Conservation (phyloP, 1,140 invertebrate genomes). For the Paralvinella palmiformis region DNA sequence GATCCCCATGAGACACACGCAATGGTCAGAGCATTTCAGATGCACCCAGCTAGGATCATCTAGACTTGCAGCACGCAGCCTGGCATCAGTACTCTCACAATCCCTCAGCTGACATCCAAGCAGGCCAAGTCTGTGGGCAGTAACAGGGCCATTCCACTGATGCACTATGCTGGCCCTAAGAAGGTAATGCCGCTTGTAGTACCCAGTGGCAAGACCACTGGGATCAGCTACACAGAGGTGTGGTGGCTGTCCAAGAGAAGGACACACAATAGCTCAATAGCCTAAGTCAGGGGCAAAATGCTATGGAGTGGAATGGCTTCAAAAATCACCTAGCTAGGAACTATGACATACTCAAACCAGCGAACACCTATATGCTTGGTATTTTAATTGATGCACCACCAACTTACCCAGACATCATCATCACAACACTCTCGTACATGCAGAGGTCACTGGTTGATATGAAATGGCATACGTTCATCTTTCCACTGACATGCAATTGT, state of each 20-base stretch:
- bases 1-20: too few species aligned
- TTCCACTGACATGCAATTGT: background rate
- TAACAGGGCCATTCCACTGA: background rate
- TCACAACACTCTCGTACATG: background rate
- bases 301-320: slow-evolving; percentile 9
- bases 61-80: background rate
- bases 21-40: slow-evolving; percentile 1
- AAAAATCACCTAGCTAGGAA: background rate
- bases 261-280: background rate
- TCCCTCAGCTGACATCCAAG: background rate
- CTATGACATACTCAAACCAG: background rate
- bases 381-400: slow-evolving; percentile 5
- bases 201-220: background rate
- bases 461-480: background rate
- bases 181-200: background rate
- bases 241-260: background rate
- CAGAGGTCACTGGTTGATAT: background rate
- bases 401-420: background rate
- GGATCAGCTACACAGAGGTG: too few species aligned
- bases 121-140: background rate
- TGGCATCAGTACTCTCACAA: background rate
- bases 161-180: slow-evolving; percentile 5
- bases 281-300: slow-evolving; percentile 4
- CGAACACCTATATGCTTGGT: background rate
- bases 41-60: slow-evolving; percentile 4